Evolutionary conservation across 2,113 vertebrate species (phyloP).

Genomic region (Hoplias malabaricus): DNA sequence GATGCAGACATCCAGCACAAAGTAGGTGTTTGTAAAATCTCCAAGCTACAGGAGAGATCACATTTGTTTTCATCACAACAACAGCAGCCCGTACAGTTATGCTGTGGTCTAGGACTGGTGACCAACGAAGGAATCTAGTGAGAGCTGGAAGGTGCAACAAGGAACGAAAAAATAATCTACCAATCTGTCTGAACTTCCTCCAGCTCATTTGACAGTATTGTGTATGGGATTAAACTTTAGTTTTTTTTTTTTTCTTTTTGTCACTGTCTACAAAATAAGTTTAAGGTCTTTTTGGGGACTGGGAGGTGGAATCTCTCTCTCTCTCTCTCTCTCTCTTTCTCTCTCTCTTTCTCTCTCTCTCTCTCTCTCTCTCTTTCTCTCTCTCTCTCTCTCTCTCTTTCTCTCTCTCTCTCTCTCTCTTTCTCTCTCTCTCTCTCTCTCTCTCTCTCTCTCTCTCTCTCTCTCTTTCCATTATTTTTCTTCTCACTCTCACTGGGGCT

Average conservation of each 20-base stretch:
- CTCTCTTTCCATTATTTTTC: neutral
- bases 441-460: neutral
- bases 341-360: neutral
- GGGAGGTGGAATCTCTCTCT: neutral
- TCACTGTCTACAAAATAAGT: neutral
- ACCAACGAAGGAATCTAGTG: too few relatives aligned
- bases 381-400: neutral
- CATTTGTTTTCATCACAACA: too few relatives aligned
- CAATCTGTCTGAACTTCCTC: too few relatives aligned
- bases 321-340: neutral
- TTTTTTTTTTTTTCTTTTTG: too few relatives aligned
- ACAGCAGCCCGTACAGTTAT: too few relatives aligned
- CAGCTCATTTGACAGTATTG: neutral
- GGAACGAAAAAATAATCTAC: too few relatives aligned
- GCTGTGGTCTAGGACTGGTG: too few relatives aligned
- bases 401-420: neutral
- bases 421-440: neutral
- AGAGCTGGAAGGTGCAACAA: too few relatives aligned
- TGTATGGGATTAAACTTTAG: slow-evolving; percentile 3
- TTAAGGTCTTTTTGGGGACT: neutral
- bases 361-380: neutral
- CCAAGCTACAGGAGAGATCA: too few relatives aligned
- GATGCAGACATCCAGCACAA: too few relatives aligned
- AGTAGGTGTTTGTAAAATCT: too few relatives aligned
- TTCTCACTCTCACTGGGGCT: neutral